Conservation (phyloP, 2,888 invertebrate species). For the Mantis religiosa region DNA sequence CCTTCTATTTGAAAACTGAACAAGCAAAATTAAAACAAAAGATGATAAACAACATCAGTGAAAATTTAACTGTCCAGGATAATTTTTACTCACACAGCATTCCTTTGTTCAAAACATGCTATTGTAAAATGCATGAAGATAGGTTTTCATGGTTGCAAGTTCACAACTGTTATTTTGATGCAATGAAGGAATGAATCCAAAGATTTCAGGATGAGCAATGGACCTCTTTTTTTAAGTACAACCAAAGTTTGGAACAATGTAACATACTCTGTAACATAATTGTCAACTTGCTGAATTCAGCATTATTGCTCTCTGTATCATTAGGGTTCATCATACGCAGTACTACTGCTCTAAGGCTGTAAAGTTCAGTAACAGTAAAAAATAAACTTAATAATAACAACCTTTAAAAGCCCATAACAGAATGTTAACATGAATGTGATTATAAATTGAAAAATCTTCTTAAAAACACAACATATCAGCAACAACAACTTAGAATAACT, state of each 20-base stretch:
- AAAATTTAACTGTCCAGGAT: not conserved
- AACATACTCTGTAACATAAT: not conserved
- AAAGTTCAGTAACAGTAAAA: not conserved
- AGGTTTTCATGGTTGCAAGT: slow-evolving; percentile 20
- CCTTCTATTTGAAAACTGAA: too few relatives aligned
- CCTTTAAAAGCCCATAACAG: not conserved
- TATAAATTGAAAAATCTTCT: not conserved
- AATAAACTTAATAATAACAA: not conserved
- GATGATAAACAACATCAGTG: not conserved
- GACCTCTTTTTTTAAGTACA: not conserved
- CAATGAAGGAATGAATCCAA: slow-evolving; percentile 14
- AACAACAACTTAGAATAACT: not conserved
- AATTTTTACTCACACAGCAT: not conserved
- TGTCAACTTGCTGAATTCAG: not conserved
- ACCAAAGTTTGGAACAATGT: not conserved
- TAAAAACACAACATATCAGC: not conserved
- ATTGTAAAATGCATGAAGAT: slow-evolving; percentile 10
- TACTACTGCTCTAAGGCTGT: not conserved
- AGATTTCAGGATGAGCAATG: not conserved
- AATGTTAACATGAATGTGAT: not conserved
- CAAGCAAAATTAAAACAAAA: not conserved
- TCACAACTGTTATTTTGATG: slow-evolving; percentile 15
- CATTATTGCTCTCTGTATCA: not conserved
- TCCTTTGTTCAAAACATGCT: slow-evolving; percentile 2
- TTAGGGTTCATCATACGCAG: not conserved